Evolutionary conservation across 2,113 vertebrate genomes (phyloP).

Genomic region (Oncorhynchus masou): DNA sequence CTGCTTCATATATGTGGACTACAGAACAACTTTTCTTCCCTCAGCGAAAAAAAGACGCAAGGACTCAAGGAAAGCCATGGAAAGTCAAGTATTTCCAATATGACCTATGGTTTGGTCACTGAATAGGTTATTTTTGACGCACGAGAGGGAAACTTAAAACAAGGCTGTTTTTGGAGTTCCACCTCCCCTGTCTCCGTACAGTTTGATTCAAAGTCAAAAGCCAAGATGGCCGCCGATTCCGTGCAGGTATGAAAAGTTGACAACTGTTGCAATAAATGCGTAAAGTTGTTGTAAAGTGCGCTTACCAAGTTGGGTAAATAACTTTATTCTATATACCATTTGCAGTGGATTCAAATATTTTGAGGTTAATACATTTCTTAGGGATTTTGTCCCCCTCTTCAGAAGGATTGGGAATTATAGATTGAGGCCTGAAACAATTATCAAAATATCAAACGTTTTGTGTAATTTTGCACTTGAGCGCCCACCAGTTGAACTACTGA

Average conservation of each 20-base stretch:
- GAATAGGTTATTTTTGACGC: conserved; percentile 39
- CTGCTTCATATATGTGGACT: conserved; percentile 45
- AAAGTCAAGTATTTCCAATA: conserved; percentile 45
- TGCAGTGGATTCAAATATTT: background rate
- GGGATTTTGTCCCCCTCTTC: conserved; percentile 12
- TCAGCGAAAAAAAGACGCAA: conserved; percentile 29
- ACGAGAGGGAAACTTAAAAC: conserved; percentile 65
- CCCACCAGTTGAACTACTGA: background rate
- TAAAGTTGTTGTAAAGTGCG: conserved; percentile 39
- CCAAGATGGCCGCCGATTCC: conserved; percentile 82
- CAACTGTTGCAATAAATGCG: conserved; percentile 69
- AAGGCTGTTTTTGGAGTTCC: conserved; percentile 57
- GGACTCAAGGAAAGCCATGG: conserved; percentile 52
- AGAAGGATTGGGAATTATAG: conserved; percentile 55
- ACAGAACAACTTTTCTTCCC: conserved; percentile 38
- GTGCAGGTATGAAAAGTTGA: conserved; percentile 83
- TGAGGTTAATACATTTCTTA: background rate
- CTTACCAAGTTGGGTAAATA: background rate
- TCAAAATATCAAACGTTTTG: conserved; percentile 38
- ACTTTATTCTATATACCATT: background rate
- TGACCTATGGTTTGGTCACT: conserved; percentile 49
- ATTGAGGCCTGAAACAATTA: conserved; percentile 73
- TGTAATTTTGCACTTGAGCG: background rate
- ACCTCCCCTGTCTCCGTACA: conserved; percentile 65
- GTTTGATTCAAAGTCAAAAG: conserved; percentile 77